Percentiles rank a stretch among this genome's conserved stretches.
Evolutionary conservation across 2,797 vertebrate species (phyloP).

Genomic region (Oryzias sinensis): DNA sequence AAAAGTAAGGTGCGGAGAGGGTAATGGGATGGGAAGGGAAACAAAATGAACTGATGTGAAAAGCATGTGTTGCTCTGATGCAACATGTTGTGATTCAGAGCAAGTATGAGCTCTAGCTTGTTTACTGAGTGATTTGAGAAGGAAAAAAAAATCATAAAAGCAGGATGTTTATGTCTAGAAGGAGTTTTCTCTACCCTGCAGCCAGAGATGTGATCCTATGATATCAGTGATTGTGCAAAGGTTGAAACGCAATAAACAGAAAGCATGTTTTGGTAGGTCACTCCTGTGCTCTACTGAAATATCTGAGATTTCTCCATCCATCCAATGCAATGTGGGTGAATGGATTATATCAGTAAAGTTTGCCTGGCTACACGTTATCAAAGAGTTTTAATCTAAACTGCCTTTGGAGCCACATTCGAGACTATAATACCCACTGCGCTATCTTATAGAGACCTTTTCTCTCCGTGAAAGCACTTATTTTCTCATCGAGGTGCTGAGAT

Average conservation of each 20-base stretch:
- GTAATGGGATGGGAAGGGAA: conserved; percentile 15
- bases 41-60: conserved; percentile 7
- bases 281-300: not conserved
- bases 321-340: not conserved
- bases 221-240: conserved; percentile 3
- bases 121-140: conserved; percentile 11
- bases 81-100: conserved; percentile 19
- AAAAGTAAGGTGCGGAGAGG: conserved; percentile 2
- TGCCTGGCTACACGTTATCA: too few relatives aligned
- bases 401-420: too few relatives aligned
- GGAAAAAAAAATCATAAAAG: conserved; percentile 34
- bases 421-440: too few relatives aligned
- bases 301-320: not conserved
- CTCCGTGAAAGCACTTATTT: too few relatives aligned
- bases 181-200: conserved; percentile 12
- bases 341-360: not conserved
- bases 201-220: conserved; percentile 4
- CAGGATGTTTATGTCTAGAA: conserved; percentile 13
- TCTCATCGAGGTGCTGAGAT: too few relatives aligned
- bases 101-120: conserved; percentile 22
- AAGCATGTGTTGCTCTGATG: conserved; percentile 2
- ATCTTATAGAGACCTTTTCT: too few relatives aligned
- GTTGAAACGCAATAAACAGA: not conserved
- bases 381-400: too few relatives aligned
- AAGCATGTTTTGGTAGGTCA: conserved; percentile 1